phyloP scores from a whole-genome alignment of 2,797 vertebrate species.

The Eulemur mongoz region DNA sequence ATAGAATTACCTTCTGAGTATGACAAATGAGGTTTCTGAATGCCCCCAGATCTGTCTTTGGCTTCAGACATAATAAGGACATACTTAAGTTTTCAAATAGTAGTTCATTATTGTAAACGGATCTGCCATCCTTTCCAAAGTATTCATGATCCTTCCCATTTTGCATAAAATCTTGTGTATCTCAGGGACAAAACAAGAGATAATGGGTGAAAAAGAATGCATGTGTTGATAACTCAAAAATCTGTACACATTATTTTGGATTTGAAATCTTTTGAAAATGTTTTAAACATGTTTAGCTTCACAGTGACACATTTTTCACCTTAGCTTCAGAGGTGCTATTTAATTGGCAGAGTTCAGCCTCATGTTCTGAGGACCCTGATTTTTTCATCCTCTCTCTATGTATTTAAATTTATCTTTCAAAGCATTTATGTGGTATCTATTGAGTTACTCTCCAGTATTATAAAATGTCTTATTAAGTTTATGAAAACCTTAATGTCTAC shows the following conservation, averaged over 20 bases:
- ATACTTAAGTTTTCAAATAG: slow-evolving; percentile 58
- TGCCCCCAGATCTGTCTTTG: slow-evolving; percentile 30
- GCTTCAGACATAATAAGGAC: slow-evolving; percentile 51
- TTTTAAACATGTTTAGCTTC: background rate
- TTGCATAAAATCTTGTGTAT: slow-evolving; percentile 56
- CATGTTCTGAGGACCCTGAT: background rate
- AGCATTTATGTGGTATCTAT: background rate
- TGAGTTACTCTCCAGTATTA: background rate
- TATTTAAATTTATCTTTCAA: background rate
- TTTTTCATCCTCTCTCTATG: background rate
- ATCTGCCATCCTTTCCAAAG: slow-evolving; percentile 45
- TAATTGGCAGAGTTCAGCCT: slow-evolving; percentile 66
- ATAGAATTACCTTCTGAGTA: slow-evolving; percentile 53
- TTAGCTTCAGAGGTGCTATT: slow-evolving; percentile 63
- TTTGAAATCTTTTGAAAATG: slow-evolving; percentile 51
- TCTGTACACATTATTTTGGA: slow-evolving; percentile 1
- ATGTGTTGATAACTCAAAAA: slow-evolving; percentile 53
- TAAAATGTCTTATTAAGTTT: background rate
- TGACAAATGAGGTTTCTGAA: slow-evolving; percentile 61
- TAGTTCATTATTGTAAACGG: slow-evolving; percentile 70
- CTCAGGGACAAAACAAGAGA: slow-evolving; percentile 48
- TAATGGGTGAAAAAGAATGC: background rate
- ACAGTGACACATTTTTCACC: slow-evolving; percentile 20
- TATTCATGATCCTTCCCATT: slow-evolving; percentile 45
- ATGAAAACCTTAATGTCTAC: background rate